Evolutionary conservation across 2,797 vertebrate genomes (phyloP), one percentile per base, ranked within the genome.

Genomic region (Pitangus sulphuratus): DNA sequence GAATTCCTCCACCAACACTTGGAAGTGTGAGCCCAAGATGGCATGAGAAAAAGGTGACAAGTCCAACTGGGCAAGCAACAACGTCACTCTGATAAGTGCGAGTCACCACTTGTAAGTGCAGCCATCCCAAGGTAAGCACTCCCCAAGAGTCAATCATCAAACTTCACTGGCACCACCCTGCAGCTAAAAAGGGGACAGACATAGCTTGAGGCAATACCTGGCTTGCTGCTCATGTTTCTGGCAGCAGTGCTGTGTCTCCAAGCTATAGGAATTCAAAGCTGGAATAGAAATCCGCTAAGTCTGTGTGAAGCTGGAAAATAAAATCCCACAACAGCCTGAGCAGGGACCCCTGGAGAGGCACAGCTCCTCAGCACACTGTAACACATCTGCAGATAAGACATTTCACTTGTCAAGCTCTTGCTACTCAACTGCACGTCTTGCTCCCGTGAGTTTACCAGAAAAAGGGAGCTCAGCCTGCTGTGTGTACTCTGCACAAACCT

Each of bases 361-460:
- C 28, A 74, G 14, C 68, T 45, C 62, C 39, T 68, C 14, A 68
- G 61, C 14, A 17, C 21, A 9, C 54, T 18, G 40, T 12, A 62
- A 66, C 6, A 1, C 45, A 61, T 15, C 50, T 50, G 79, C 50
- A 77, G 60, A 37, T 12, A 9, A 13, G 48, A 54, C 5, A 16
- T 39, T 25, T 51, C 39, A 11, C 72, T 51, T 19, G 31, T 28
- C 51, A 62, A 30, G 39, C 30, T 60, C 6, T 11, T 91, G 57
- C 48, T 81, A 33, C 51, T 70, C 1, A 0, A 1, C n/a, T 39
- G 15, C 69, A 5, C 1, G 0, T 71, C 70, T 37, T 24, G 31
- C 9, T 56, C 48, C 1, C 0, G 28, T 10, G 53, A 44, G 17
- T 33, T 51, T 31, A 72, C 20, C 9, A 60, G 83, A 20, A 60